Conservation (phyloP, 2,888 invertebrate species). For the Ceraclea dissimilis region DNA sequence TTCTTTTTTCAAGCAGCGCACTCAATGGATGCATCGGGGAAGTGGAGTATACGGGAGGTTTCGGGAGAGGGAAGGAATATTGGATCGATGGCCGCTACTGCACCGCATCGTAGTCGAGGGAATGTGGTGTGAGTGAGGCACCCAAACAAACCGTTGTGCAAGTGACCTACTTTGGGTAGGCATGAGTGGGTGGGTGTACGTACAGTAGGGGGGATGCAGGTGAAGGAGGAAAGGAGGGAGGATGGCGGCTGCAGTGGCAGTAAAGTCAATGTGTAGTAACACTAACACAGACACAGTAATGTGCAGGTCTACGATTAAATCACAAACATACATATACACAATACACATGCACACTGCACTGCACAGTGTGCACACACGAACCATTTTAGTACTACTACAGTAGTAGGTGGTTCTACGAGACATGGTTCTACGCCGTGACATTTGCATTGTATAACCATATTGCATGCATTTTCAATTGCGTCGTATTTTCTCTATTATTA, state of each 20-base stretch:
- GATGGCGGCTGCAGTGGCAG: not conserved
- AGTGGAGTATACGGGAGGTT: too few species aligned
- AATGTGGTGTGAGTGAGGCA: constrained; percentile 14
- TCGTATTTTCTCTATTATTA: too few species aligned
- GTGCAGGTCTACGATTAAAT: too few species aligned
- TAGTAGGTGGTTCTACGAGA: too few species aligned
- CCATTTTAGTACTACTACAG: too few species aligned
- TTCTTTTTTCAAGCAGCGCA: not conserved
- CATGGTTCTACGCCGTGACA: too few species aligned
- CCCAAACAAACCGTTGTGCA: constrained; percentile 27
- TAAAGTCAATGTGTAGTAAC: not conserved
- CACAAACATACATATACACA: too few species aligned
- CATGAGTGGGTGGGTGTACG: constrained; percentile 2
- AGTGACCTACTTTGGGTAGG: constrained; percentile 22
- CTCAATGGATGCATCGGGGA: not conserved
- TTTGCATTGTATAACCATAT: too few species aligned
- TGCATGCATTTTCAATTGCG: too few species aligned
- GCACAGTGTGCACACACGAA: too few species aligned
- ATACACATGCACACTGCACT: too few species aligned
- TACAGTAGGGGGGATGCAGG: not conserved
- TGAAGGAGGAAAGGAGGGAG: not conserved
- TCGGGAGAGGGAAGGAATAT: not conserved
- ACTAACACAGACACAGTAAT: too few species aligned
- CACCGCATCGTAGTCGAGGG: not conserved
- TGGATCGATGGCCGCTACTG: constrained; percentile 4